These are phyloP conservation scores for Kryptolebias ocellatus DNA, from an alignment of 2,797 vertebrate genomes.

Conservation along the genomic window DNA sequence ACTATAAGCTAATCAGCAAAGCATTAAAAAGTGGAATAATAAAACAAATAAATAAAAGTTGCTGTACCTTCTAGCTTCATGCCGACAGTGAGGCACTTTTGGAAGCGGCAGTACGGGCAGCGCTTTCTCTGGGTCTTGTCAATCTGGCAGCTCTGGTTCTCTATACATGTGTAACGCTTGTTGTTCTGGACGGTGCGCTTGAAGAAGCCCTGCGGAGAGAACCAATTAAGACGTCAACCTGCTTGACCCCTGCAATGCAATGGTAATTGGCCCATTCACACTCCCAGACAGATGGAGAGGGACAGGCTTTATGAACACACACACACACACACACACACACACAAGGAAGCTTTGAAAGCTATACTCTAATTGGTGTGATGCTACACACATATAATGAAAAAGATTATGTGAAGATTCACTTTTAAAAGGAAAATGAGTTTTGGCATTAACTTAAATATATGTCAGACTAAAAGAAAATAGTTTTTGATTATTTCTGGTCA, in stretches of 20 bases:
- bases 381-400: conserved; percentile 10
- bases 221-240: conserved; percentile 83
- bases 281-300: conserved; percentile 71
- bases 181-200: conserved; percentile 99
- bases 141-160: conserved; percentile 99
- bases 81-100: conserved; percentile 97
- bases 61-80: conserved; percentile 98
- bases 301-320: conserved; percentile 56
- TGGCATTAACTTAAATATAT: too few species aligned
- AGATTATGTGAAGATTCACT: background rate
- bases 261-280: conserved; percentile 82
- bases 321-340: conserved; percentile 49
- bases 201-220: conserved; percentile 94
- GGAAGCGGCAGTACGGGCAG: conserved; percentile 98
- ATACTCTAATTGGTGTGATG: conserved; percentile 13
- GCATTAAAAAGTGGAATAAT: background rate
- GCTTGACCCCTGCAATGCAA: conserved; percentile 77
- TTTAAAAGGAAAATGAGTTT: conserved; percentile 6
- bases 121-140: conserved; percentile 99
- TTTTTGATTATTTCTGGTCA: too few species aligned
- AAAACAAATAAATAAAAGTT: conserved; percentile 27
- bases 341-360: conserved; percentile 37
- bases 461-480: too few species aligned
- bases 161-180: conserved; percentile 99
- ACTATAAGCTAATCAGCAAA: conserved; percentile 6